Evolutionary conservation across 2,888 invertebrate genomes (phyloP).

Genomic region (Perizoma affinitatum): DNA sequence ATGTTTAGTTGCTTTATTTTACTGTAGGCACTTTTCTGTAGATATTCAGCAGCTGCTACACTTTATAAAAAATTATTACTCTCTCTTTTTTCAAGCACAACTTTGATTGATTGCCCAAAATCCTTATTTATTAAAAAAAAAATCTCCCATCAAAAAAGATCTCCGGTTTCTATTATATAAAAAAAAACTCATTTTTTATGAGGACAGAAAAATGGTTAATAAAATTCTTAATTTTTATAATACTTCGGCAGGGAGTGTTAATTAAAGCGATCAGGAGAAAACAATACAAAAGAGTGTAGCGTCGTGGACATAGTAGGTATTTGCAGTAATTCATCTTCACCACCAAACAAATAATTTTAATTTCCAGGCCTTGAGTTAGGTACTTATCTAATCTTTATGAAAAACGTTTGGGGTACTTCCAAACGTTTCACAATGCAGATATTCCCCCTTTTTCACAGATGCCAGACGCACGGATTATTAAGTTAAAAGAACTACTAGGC

Average conservation of each 20-base stretch:
- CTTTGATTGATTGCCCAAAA: background rate
- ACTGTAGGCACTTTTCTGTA: background rate
- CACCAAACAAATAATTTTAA: background rate
- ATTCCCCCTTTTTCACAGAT: no score
- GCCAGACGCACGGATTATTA: no score
- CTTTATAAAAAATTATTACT: background rate
- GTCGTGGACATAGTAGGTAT: conserved; percentile 16
- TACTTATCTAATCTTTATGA: no score
- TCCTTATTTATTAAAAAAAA: background rate
- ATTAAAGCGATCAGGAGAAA: conserved; percentile 54
- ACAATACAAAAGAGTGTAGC: conserved; percentile 60
- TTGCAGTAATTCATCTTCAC: conserved; percentile 18
- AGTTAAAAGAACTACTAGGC: no score
- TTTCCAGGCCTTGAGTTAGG: background rate
- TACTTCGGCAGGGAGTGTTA: conserved; percentile 43
- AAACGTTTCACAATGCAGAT: no score
- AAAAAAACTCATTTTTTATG: conserved; percentile 10
- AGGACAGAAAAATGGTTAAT: conserved; percentile 31
- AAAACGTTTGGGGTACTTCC: no score
- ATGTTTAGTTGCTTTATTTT: no score
- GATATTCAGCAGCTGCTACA: background rate
- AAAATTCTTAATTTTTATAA: conserved; percentile 36
- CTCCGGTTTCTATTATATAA: conserved; percentile 1
- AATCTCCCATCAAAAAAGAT: conserved; percentile 2
- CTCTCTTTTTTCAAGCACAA: background rate